Evolutionary conservation across 2,888 invertebrate genomes (phyloP), one percentile per base, ranked within the genome.

Genomic region (Sinohyriopsis cumingii): DNA sequence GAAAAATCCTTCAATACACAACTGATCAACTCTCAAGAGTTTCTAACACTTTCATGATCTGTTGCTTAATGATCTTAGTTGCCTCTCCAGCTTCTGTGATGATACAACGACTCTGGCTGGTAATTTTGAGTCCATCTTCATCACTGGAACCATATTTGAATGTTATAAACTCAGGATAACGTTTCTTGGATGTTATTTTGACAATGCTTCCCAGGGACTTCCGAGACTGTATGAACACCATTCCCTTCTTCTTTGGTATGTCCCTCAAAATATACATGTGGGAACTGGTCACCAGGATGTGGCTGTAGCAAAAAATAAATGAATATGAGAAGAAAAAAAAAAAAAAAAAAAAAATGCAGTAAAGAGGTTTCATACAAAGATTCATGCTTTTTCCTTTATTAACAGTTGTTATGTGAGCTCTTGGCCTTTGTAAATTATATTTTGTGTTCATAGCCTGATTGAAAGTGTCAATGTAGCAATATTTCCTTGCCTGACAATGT

Each of bases 131-230:
- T 3, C 84, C 86, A 22, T 79, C 80, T 12, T 88, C 89, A 63
- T 87, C 87, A 55, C 84, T 86, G 5, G 84, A 84, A 6, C 98
- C 97, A 89, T 98, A 98, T 89, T 97, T 97, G 90, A 99, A 98
- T 1, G 99, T 99, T 76, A 99, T 97, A 83, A 99, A 92, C 91
- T 99, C 97, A 0, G 98, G 98, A 89, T 96, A 95, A 69, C 95
- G 93, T 89, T 97, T 97, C 89, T 97, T 96, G 19, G 98, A 97
- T 1, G 99, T 99, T 75, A 99, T 99, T 92, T 96, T 97, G 15
- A 98, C 96, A 83, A 99, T 96, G 65, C 95, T 95, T 3, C 96
- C 94, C 67, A 99, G 91, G 0, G 96, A 95, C 68, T 98, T 93
- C 75, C 95, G 93, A 0, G 96, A 95, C 86, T 96, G 94, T 0